phyloP scores from a whole-genome alignment of 1,140 invertebrate genomes.

The Aphelenchoides besseyi region DNA sequence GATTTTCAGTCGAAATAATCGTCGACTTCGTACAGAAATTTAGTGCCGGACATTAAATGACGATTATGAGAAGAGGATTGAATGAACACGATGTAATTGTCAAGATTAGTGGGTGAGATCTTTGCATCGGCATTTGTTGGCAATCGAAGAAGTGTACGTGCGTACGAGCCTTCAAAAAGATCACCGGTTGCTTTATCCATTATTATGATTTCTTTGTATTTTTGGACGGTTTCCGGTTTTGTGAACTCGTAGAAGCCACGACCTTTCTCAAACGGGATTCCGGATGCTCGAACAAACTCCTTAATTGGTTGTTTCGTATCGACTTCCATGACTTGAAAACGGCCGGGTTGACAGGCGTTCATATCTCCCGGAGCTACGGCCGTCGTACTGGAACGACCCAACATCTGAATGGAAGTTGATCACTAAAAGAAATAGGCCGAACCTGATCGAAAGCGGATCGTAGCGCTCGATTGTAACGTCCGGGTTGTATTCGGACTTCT shows the following conservation, averaged over 20 bases:
- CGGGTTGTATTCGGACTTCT: slow-evolving; percentile 12
- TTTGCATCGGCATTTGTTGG: slow-evolving; percentile 26
- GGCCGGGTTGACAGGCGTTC: slow-evolving; percentile 10
- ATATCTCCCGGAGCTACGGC: not conserved
- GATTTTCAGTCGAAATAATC: slow-evolving; percentile 12
- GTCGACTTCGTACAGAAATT: slow-evolving; percentile 36
- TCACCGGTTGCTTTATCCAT: slow-evolving; percentile 30
- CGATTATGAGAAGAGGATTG: slow-evolving; percentile 39
- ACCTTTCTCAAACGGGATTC: slow-evolving; percentile 21
- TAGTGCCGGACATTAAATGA: slow-evolving; percentile 27
- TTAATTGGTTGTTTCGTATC: slow-evolving; percentile 25
- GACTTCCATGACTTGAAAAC: slow-evolving; percentile 28
- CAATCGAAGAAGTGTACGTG: slow-evolving; percentile 4
- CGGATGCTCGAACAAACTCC: slow-evolving; percentile 28
- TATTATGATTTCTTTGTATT: slow-evolving; percentile 35
- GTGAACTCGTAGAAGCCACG: slow-evolving; percentile 40
- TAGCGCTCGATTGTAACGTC: slow-evolving; percentile 7
- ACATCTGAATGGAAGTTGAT: not conserved
- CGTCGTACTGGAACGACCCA: not conserved
- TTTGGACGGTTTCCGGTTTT: slow-evolving; percentile 32
- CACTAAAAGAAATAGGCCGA: not conserved
- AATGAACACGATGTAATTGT: slow-evolving; percentile 32
- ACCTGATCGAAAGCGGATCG: not conserved
- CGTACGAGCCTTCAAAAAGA: slow-evolving; percentile 11
- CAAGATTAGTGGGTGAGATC: slow-evolving; percentile 19